Conservation (phyloP, 2,888 invertebrate genomes). For the Acrobeloides nanus region DNA sequence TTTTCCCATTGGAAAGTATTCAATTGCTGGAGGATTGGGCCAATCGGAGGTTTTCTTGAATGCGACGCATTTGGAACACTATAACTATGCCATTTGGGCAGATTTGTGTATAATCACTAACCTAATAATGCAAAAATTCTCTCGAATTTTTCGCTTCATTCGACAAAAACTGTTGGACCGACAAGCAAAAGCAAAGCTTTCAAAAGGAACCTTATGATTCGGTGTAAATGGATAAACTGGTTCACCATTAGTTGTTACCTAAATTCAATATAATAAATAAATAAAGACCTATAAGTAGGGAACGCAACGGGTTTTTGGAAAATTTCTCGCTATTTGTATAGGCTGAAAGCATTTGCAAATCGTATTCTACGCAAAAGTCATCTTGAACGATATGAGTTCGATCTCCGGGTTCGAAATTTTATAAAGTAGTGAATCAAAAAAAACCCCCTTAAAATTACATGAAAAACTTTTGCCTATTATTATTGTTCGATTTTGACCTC, state of each 20-base stretch:
- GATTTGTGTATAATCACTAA: constrained; percentile 9
- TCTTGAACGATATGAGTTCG: too few species aligned
- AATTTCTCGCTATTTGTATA: too few species aligned
- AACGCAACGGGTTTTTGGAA: too few species aligned
- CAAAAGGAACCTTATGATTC: constrained; percentile 78
- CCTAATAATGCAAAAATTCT: constrained; percentile 17
- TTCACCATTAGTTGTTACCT: constrained; percentile 67
- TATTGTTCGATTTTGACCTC: too few species aligned
- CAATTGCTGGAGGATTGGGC: constrained; percentile 59
- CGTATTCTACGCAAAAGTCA: too few species aligned
- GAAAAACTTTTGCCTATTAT: too few species aligned
- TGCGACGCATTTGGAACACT: constrained; percentile 75
- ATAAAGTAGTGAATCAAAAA: too few species aligned
- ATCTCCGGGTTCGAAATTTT: too few species aligned
- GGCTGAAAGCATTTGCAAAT: too few species aligned
- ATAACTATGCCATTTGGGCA: constrained; percentile 51
- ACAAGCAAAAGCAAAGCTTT: constrained; percentile 67
- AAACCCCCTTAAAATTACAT: too few species aligned
- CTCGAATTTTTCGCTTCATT: constrained; percentile 17
- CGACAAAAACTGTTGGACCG: constrained; percentile 23
- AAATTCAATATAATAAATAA: too few species aligned
- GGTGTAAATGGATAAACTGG: constrained; percentile 54
- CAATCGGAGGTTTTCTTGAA: constrained; percentile 85
- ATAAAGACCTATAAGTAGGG: too few species aligned
- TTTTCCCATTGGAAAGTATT: constrained; percentile 55